These are phyloP conservation scores for Xenus cinereus DNA, from an alignment of 2,113 vertebrate species.

Conservation along the genomic window DNA sequence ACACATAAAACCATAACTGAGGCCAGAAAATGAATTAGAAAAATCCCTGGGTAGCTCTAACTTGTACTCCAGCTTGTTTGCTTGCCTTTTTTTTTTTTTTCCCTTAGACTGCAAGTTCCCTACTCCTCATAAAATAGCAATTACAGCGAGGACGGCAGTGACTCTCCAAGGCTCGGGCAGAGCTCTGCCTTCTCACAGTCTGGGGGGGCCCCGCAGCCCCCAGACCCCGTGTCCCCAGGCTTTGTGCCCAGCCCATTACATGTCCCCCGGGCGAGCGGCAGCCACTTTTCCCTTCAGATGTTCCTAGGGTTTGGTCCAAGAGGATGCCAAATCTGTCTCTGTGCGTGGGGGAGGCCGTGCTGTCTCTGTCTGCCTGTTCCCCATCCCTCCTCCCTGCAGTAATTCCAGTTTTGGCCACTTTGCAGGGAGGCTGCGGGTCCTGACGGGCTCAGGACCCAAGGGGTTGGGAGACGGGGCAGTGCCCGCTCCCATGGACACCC, in stretches of 20 bases:
- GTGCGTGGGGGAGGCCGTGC: rapidly evolving
- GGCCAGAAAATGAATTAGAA: conserved; percentile 39
- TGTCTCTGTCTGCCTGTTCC: neutral
- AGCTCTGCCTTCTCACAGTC: neutral
- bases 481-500: neutral
- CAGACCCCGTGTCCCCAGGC: rapidly evolving
- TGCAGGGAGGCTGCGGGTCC: neutral
- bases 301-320: rapidly evolving
- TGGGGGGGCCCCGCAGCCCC: neutral
- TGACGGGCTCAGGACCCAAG: neutral
- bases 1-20: conserved; percentile 46
- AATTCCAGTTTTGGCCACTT: rapidly evolving
- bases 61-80: neutral
- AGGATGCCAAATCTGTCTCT: rapidly evolving
- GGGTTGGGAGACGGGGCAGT: neutral
- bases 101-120: neutral
- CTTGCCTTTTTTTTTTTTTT: neutral
- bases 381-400: neutral
- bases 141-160: neutral
- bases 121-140: neutral
- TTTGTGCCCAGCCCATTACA: neutral
- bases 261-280: neutral
- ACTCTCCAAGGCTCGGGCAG: neutral
- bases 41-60: conserved; percentile 59
- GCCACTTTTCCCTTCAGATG: rapidly evolving